Evolutionary conservation across 1,140 invertebrate species (phyloP).

Genomic region (Drosophila auraria): DNA sequence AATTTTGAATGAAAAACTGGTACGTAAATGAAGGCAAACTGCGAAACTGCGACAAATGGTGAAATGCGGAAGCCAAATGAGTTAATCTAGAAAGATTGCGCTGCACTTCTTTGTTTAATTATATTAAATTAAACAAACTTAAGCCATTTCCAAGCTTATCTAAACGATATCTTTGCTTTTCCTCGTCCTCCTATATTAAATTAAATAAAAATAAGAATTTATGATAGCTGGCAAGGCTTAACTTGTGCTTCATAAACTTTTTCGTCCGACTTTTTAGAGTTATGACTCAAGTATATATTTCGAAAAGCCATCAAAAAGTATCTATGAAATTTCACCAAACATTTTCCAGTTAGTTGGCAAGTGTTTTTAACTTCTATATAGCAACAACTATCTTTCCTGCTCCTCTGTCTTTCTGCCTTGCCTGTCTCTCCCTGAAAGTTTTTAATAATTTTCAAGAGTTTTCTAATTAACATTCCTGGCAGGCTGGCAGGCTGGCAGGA

Average conservation of each 20-base stretch:
- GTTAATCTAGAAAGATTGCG: conserved; percentile 9
- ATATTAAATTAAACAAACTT: not conserved
- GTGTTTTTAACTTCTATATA: conserved; percentile 24
- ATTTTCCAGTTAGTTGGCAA: conserved; percentile 32
- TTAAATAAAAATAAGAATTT: conserved; percentile 17
- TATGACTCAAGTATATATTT: conserved; percentile 24
- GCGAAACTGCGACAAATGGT: conserved; percentile 16
- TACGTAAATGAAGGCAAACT: conserved; percentile 22
- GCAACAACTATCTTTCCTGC: conserved; percentile 14
- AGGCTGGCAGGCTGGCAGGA: conserved; percentile 22
- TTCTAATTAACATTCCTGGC: conserved; percentile 78
- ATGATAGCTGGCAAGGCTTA: conserved; percentile 1
- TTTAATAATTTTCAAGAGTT: conserved; percentile 83
- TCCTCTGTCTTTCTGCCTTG: conserved; percentile 29
- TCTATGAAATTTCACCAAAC: conserved; percentile 23
- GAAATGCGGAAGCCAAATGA: conserved; percentile 7
- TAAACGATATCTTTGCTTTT: not conserved
- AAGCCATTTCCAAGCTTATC: not conserved
- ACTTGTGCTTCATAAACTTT: conserved; percentile 15
- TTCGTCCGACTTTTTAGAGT: not conserved
- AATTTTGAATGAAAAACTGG: not conserved
- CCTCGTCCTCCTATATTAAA: not conserved
- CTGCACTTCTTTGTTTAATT: not conserved
- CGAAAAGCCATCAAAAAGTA: conserved; percentile 28
- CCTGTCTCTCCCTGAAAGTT: conserved; percentile 59